Conservation (phyloP, 2,113 vertebrate species). For the Mirza zaza region DNA sequence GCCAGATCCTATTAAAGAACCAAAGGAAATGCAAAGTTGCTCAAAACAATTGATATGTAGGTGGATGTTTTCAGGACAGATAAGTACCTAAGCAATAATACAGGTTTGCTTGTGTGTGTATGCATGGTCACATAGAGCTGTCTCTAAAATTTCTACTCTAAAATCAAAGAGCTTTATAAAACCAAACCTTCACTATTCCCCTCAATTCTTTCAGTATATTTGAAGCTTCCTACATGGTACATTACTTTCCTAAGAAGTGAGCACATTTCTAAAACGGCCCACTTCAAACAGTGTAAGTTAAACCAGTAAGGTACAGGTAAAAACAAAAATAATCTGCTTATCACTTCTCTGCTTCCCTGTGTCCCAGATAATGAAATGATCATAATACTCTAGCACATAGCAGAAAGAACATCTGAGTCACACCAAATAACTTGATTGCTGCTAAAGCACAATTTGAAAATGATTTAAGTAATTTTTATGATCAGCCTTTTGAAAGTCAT, state of each 20-base stretch:
- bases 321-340: neutral
- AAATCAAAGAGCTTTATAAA: constrained; percentile 20
- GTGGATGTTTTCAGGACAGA: neutral
- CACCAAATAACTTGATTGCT: constrained; percentile 52
- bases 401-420: constrained; percentile 64
- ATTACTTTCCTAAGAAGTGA: neutral
- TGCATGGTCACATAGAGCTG: neutral
- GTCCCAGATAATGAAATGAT: constrained; percentile 18
- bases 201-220: neutral
- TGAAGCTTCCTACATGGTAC: neutral
- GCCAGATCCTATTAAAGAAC: neutral
- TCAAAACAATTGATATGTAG: neutral
- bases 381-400: constrained; percentile 7
- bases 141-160: constrained; percentile 13
- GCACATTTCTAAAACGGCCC: neutral
- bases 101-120: neutral
- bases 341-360: neutral
- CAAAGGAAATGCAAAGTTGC: neutral
- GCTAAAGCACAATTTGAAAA: constrained; percentile 53
- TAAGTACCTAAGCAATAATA: neutral
- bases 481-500: constrained; percentile 59
- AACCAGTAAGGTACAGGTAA: neutral
- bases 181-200: neutral
- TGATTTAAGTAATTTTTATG: constrained; percentile 54
- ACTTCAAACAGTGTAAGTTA: neutral